phyloP scores from a whole-genome alignment of 1,140 invertebrate genomes.

The Brachionus plicatilis region DNA sequence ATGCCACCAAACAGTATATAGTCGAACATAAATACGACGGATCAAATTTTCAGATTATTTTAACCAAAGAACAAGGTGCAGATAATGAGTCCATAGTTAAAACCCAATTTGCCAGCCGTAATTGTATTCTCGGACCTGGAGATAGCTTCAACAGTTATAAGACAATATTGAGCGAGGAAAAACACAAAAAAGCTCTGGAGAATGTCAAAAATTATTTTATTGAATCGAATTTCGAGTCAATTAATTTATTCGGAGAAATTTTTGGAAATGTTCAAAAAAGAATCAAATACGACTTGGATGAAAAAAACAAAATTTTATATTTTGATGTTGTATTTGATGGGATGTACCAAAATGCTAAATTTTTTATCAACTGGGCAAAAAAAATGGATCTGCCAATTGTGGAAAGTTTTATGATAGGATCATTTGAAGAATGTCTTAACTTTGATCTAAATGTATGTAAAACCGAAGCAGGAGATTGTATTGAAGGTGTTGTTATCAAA shows the following conservation, averaged over 20 bases:
- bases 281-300: conserved; percentile 1
- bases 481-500: conserved; percentile 7
- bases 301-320: neutral
- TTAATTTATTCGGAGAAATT: conserved; percentile 15
- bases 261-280: conserved; percentile 14
- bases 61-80: neutral
- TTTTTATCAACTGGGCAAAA: neutral
- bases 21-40: conserved; percentile 11
- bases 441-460: neutral
- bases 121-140: neutral
- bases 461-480: neutral
- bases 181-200: neutral
- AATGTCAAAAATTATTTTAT: neutral
- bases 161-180: neutral
- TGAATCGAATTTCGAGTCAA: neutral
- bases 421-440: neutral
- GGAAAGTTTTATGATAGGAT: neutral
- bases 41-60: conserved; percentile 29
- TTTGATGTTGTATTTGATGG: conserved; percentile 25
- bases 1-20: neutral
- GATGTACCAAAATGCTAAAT: conserved; percentile 1
- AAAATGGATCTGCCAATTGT: neutral
- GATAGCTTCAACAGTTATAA: neutral
- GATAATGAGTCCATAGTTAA: neutral
- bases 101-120: neutral